These are phyloP conservation scores for Campylorhamphus procurvoides DNA, from an alignment of 2,113 vertebrate genomes.

Conservation along the genomic window DNA sequence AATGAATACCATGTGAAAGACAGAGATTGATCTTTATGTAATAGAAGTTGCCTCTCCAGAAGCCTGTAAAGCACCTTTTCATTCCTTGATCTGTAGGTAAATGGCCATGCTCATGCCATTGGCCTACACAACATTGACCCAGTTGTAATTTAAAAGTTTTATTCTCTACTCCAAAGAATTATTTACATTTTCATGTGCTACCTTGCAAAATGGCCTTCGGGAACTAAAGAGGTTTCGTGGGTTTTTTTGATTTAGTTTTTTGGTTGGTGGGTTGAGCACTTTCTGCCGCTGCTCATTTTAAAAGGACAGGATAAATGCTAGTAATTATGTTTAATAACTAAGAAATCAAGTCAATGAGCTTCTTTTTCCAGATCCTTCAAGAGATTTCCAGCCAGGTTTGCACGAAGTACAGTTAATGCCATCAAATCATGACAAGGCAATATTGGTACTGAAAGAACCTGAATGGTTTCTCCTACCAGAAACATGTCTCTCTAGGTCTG, in stretches of 20 bases:
- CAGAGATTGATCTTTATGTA: not conserved
- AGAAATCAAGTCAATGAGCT: not conserved
- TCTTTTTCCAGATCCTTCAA: not conserved
- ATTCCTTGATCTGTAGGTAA: not conserved
- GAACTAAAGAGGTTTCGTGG: not conserved
- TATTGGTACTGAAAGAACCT: not conserved
- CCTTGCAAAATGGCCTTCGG: not conserved
- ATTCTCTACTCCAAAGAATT: not conserved
- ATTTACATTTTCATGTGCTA: not conserved
- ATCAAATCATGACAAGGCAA: not conserved
- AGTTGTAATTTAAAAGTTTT: not conserved
- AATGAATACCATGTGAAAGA: not conserved
- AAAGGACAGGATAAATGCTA: not conserved
- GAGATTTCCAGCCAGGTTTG: not conserved
- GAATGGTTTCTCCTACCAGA: not conserved
- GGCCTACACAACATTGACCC: not conserved
- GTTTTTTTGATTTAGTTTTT: not conserved
- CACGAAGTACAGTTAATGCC: not conserved
- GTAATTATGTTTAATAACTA: not conserved
- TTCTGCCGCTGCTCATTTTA: not conserved
- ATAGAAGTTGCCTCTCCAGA: not conserved
- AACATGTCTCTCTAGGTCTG: not conserved
- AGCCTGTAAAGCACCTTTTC: not conserved
- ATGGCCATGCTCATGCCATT: not conserved
- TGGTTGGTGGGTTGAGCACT: not conserved